Evolutionary conservation across 2,797 vertebrate genomes (phyloP).

Genomic region (Tamandua tetradactyla): DNA sequence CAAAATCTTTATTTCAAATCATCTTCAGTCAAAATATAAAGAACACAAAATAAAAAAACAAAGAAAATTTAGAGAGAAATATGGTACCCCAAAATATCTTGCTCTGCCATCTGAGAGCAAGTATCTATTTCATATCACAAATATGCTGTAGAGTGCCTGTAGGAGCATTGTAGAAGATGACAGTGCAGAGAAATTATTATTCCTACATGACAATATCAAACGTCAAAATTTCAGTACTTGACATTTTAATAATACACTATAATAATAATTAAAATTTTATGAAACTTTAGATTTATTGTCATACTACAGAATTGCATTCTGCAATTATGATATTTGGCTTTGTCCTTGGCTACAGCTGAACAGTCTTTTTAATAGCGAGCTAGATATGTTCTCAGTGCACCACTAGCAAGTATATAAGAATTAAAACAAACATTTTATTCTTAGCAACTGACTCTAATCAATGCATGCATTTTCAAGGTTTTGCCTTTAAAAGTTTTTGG

Average conservation of each 20-base stretch:
- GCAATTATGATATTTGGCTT: background rate
- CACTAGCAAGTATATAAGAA: background rate
- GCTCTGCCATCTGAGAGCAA: background rate
- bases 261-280: background rate
- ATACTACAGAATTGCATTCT: background rate
- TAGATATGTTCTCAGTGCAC: background rate
- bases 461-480: background rate
- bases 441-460: background rate
- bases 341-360: background rate
- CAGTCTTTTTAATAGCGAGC: background rate
- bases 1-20: slow-evolving; percentile 14
- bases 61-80: background rate
- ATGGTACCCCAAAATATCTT: background rate
- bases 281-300: background rate
- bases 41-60: background rate
- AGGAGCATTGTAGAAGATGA: background rate
- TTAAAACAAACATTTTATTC: background rate
- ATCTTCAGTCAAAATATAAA: background rate
- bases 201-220: background rate
- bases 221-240: background rate
- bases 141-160: background rate
- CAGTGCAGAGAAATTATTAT: background rate
- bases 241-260: background rate
- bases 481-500: background rate
- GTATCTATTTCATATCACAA: background rate